Conservation (phyloP, 2,888 invertebrate species). For the Rotaria socialis region DNA sequence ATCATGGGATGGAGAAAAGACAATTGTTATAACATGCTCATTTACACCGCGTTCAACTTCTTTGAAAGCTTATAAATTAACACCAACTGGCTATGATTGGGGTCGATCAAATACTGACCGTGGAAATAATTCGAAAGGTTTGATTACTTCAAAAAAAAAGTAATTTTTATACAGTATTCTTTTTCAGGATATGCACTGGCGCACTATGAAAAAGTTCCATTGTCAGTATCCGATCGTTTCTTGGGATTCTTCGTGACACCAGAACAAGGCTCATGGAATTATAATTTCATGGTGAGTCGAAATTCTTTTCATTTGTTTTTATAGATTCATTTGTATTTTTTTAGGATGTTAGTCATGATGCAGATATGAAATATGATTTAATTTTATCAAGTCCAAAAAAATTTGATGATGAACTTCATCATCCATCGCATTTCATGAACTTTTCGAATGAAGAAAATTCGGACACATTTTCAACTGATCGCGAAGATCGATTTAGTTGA, state of each 20-base stretch:
- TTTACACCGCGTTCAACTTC: constrained; percentile 99
- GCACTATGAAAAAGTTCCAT: constrained; percentile 93
- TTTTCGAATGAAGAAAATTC: constrained; percentile 93
- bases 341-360: constrained; percentile 90
- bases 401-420: constrained; percentile 96
- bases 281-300: too few species aligned
- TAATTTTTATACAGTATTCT: too few species aligned
- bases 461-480: constrained; percentile 68
- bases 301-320: too few species aligned
- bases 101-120: constrained; percentile 95
- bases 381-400: constrained; percentile 94
- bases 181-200: constrained; percentile 67
- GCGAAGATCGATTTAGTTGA: constrained; percentile 77
- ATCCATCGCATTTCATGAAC: constrained; percentile 95
- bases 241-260: constrained; percentile 99
- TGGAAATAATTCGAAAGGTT: constrained; percentile 94
- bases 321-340: constrained; percentile 88
- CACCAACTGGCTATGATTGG: constrained; percentile 97
- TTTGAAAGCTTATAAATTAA: constrained; percentile 93
- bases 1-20: constrained; percentile 96
- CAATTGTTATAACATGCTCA: constrained; percentile 92
- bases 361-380: constrained; percentile 95
- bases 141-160: too few species aligned
- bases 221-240: constrained; percentile 93
- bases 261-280: constrained; percentile 95